phyloP scores from a whole-genome alignment of 2,888 invertebrate genomes.

The Iselma pallidipennis region DNA sequence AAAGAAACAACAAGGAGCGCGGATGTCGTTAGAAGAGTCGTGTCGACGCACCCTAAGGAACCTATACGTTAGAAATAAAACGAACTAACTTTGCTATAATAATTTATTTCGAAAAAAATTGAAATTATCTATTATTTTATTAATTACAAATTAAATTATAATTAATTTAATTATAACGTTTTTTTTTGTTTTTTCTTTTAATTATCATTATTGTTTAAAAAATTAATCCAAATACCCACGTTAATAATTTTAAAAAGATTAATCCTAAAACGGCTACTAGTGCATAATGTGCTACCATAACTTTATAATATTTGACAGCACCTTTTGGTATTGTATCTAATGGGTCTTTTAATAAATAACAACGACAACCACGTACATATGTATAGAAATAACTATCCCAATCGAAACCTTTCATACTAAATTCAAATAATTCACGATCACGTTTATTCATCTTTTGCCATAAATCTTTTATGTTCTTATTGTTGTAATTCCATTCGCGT shows the following conservation, averaged over 20 bases:
- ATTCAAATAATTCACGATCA: conserved; percentile 65
- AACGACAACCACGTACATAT: conserved; percentile 33
- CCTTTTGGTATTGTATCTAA: conserved; percentile 73
- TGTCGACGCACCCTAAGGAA: too few relatives aligned
- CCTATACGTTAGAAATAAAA: too few relatives aligned
- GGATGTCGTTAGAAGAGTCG: too few relatives aligned
- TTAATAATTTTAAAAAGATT: conserved; percentile 25
- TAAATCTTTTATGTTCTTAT: conserved; percentile 63
- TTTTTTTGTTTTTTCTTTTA: too few relatives aligned
- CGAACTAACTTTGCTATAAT: too few relatives aligned
- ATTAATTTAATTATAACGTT: too few relatives aligned
- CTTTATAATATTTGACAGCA: conserved; percentile 57
- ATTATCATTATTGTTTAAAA: too few relatives aligned
- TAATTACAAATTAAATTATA: too few relatives aligned
- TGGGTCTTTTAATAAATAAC: conserved; percentile 79
- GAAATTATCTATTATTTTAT: too few relatives aligned
- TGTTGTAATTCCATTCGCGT: conserved; percentile 75
- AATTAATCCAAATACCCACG: conserved; percentile 19
- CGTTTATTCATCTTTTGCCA: conserved; percentile 61
- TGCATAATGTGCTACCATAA: conserved; percentile 34
- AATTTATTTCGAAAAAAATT: too few relatives aligned
- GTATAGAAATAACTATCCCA: conserved; percentile 63
- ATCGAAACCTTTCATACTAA: conserved; percentile 71
- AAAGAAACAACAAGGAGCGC: too few relatives aligned
- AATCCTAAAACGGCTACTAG: conserved; percentile 26